Conservation (phyloP, 2,888 invertebrate species). For the Onchidella celtica region DNA sequence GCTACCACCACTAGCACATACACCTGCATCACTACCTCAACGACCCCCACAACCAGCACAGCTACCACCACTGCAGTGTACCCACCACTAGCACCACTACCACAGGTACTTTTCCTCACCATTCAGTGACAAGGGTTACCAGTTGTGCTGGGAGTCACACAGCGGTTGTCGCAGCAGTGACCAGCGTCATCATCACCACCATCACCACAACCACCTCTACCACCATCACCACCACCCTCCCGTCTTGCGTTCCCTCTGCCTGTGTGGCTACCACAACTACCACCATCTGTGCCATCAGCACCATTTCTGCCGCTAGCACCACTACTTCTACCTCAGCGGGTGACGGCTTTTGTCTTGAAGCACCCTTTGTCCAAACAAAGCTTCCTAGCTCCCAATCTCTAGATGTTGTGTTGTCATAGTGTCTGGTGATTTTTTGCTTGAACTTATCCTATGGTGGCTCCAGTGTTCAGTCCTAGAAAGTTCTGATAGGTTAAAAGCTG, state of each 20-base stretch:
- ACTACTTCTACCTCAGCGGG: not conserved
- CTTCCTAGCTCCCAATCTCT: not conserved
- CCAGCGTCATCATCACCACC: no score
- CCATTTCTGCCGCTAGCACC: not conserved
- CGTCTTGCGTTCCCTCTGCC: not conserved
- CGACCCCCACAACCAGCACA: no score
- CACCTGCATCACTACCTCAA: conserved; percentile 6
- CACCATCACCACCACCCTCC: conserved; percentile 1
- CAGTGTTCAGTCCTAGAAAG: no score
- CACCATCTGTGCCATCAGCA: not conserved
- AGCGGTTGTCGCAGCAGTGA: not conserved
- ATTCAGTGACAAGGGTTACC: not conserved
- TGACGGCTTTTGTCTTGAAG: not conserved
- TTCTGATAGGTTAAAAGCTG: no score
- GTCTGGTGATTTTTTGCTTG: no score
- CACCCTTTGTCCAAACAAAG: not conserved
- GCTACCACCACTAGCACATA: not conserved
- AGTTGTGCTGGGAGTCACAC: not conserved
- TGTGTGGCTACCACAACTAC: not conserved
- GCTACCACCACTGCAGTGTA: not conserved
- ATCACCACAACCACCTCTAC: no score
- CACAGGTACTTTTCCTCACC: not conserved
- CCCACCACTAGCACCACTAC: not conserved
- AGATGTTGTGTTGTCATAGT: no score
- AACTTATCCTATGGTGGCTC: no score